Base-by-base conservation (phyloP, 2,113 vertebrate species). In the Cebidichthys violaceus region DNA sequence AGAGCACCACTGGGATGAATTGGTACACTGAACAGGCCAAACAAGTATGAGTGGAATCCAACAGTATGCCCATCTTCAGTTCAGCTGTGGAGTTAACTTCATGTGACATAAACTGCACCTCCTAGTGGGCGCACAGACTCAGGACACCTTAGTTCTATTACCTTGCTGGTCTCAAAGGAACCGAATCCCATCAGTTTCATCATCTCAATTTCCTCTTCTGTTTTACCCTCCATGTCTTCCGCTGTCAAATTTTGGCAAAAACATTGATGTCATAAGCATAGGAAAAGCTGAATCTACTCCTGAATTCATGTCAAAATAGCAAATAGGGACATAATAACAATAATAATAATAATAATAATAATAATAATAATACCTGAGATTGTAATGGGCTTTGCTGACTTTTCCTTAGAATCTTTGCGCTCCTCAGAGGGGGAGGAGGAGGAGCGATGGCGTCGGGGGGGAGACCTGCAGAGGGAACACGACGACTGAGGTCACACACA, bases 141-240 rank as follows among this genome's bases (percentile, higher is more conserved):
- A 62, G 2, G 9, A 55, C 78, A 78, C 1, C 8, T 3, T 4
- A 0, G 7, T 35, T 6, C 27, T 29, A 95, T 96, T 88, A 98
- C 98, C 94, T 99, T 99, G 0, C 96, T 96, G 1, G 94, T 95
- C 73, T 98, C 94, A 39, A 99, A 99, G 2, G 95, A 90, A 45
- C 89, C 91, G 74, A 99, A 99, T 6, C 98, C 98, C 98, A 99
- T 99, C 77, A 92, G 81, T 79, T 99, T 99, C 97, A 99, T 98
- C 98, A 99, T 99, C 94, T 99, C 98, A 0, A 99, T 99, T 86
- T 99, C 98, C 83, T 99, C 98, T 33, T 99, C 97, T 0, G 98
- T 99, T 93, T 99, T 99, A 27, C 97, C 98, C 84, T 99, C 92
- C 93, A 99, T 92, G 86, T 99, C 98, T 45, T 98, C 98, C 83